Conservation (phyloP, 2,797 vertebrate genomes). For the Hyperoplus immaculatus region DNA sequence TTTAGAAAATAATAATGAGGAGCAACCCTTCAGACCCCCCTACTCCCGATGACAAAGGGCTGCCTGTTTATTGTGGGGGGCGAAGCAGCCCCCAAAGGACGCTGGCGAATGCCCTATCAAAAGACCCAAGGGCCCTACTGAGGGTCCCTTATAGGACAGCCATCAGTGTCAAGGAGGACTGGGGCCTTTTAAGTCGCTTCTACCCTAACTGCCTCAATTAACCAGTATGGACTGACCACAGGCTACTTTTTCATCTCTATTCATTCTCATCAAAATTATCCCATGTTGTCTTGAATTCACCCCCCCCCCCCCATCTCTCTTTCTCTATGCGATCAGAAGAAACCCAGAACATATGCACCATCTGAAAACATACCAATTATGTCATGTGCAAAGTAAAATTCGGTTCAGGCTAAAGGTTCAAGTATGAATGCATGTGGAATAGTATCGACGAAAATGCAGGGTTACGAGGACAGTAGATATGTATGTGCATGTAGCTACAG, state of each 20-base stretch:
- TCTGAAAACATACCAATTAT: constrained; percentile 10
- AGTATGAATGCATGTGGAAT: not conserved
- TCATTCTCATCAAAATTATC: constrained; percentile 71
- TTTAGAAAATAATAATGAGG: constrained; percentile 94
- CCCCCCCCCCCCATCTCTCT: not conserved
- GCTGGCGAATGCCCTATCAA: constrained; percentile 81
- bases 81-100: constrained; percentile 86
- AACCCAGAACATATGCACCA: not conserved
- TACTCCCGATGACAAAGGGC: constrained; percentile 90
- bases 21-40: constrained; percentile 77
- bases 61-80: constrained; percentile 92
- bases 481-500: not conserved
- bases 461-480: not conserved
- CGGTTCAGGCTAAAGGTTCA: not conserved
- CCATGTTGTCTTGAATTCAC: constrained; percentile 47
- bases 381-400: constrained; percentile 1
- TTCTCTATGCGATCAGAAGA: constrained; percentile 40
- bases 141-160: constrained; percentile 75
- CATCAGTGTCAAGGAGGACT: constrained; percentile 75
- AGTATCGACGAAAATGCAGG: not conserved
- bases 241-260: constrained; percentile 61
- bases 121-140: constrained; percentile 78
- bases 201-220: constrained; percentile 78
- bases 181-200: constrained; percentile 74
- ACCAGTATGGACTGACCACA: constrained; percentile 70